Base-by-base conservation (phyloP, 2,113 vertebrate species). In the Chionodraco myersi region DNA sequence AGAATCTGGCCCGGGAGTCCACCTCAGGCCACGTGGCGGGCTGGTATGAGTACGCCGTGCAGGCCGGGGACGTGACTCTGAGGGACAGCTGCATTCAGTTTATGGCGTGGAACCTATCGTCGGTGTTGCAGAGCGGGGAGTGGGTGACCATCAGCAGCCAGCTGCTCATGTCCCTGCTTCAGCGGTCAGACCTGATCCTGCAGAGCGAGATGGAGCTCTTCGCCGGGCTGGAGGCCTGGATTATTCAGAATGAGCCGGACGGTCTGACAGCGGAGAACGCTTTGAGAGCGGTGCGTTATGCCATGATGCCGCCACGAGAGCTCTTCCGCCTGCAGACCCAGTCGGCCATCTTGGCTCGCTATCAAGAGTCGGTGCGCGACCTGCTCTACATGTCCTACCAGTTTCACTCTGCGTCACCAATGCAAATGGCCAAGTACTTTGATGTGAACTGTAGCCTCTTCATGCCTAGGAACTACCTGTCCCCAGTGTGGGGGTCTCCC, bases 371-470 rank as follows among this genome's bases (percentile, higher is more conserved):
- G 0, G 94, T 99, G 80, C 96, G 95, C 0, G 96, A 99, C 90
- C 95, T 99, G 59, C 94, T 99, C 57, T 97, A 97, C 83, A 95
- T 97, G 92, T 96, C 97, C 16, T 99, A 96, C 93, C 98, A 98
- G 94, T 99, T 99, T 88, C 98, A 99, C 75, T 96, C 98, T 0
- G 96, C 97, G 4, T 96, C 97, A 6, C 97, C 98, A 0, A 89
- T 96, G 53, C 96, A 97, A 86, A 96, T 97, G 52, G 97, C 97
- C 88, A 98, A 98, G 82, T 99, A 96, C 89, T 99, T 99, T 0
- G 96, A 98, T 0, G 95, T 99, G 86, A 99, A 98, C 91, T 96
- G 97, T 91, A 98, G 97, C 91, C 96, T 98, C 85, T 99, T 98
- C 83, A 84, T 97, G 65, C 98, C 98, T 15, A 95, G 98, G 79